Evolutionary conservation across 2,113 vertebrate species (phyloP), one percentile per base, ranked within the genome.

Genomic region (Vulpes vulpes): DNA sequence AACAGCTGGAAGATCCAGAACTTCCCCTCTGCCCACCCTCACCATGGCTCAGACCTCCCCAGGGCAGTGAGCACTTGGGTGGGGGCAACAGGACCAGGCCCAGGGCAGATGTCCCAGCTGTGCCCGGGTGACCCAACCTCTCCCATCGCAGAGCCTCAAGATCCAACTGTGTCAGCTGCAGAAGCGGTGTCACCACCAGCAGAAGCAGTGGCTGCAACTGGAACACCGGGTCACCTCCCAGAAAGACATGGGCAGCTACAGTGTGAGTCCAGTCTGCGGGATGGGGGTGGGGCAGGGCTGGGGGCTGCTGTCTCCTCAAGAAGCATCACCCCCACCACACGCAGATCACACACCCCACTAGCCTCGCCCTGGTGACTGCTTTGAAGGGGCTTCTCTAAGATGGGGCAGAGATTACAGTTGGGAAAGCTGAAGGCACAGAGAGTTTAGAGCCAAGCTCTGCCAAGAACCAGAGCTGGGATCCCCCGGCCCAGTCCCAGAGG

Each of bases 141-240:
- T 22, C 20, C 71, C 25, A 0, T 55, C 4, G 0, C 92, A 95
- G 94, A 25, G 60, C 79, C 94, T 97, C 79, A 83, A 73, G 90
- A 86, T 57, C 38, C 32, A 0, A 14, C 82, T 93, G 12, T 89
- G 65, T 10, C 96, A 86, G 82, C 82, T 96, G 71, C 92, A 91
- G 60, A 81, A 43, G 80, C 93, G 53, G 32, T 82, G 49, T 22
- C 62, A 78, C 60, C 0, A 0, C 23, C 32, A n/a, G 55, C 89
- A 71, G 57, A 32, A 20, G 51, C 35, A 17, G 89, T 2, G 38
- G 38, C 0, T 12, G 67, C 38, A 15, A 38, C 6, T 62, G 55
- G 12, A 1, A 30, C 38, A 12, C 0, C 2, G 7, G 0, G 1
- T 38, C 60, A 0, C 79, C 51, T 71, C 4, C 78, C 65, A 51